Conservation (phyloP, 1,140 invertebrate genomes). For the Aphelinus atriplicis region DNA sequence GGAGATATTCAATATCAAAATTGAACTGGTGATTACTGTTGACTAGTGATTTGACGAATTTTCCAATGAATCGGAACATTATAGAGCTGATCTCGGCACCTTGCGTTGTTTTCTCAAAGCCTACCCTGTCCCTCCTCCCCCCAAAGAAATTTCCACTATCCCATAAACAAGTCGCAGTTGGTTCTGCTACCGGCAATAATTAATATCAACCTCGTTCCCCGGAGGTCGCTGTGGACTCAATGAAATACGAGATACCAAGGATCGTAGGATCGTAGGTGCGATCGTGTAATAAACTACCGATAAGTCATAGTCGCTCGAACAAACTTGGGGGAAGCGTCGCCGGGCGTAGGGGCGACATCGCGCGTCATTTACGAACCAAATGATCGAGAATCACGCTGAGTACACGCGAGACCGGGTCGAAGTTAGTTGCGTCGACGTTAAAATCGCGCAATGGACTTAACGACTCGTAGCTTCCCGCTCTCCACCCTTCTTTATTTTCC, state of each 20-base stretch:
- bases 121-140: too few species aligned
- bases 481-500: conserved; percentile 11
- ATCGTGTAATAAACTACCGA: background rate
- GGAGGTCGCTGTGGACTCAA: conserved; percentile 6
- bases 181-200: too few species aligned
- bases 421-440: conserved; percentile 2
- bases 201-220: background rate
- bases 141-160: too few species aligned
- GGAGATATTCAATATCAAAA: too few species aligned
- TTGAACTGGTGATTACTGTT: too few species aligned
- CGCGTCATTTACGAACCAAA: conserved; percentile 22
- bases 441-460: conserved; percentile 38
- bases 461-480: conserved; percentile 45
- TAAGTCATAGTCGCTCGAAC: conserved; percentile 18
- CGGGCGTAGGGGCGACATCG: background rate
- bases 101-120: too few species aligned
- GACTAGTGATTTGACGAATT: too few species aligned
- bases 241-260: background rate
- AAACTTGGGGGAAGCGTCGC: background rate
- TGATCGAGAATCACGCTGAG: conserved; percentile 9
- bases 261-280: too few species aligned
- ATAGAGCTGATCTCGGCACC: too few species aligned
- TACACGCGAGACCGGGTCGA: background rate
- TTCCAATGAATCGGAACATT: too few species aligned
- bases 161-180: too few species aligned